A percentile compares a stretch with the other conserved stretches of the same genome.
Conservation (phyloP, 2,113 vertebrate genomes). For the Mormoops blainvillei region DNA sequence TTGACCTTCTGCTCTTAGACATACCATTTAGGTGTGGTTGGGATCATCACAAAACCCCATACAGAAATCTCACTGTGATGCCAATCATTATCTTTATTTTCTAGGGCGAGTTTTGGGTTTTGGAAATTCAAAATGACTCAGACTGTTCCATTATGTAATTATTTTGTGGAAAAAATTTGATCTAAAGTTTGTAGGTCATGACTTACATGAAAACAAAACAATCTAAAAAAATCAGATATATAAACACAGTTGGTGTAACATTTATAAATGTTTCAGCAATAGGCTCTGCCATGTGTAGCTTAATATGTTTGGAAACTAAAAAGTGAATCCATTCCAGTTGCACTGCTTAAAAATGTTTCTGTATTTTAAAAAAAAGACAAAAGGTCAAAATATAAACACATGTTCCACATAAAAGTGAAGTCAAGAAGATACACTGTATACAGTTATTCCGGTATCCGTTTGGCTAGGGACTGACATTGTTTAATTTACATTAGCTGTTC, state of each 20-base stretch:
- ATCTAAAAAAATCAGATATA: conserved; percentile 43
- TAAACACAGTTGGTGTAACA: conserved; percentile 71
- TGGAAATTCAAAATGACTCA: conserved; percentile 57
- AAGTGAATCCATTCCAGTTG: conserved; percentile 52
- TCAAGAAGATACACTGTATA: conserved; percentile 68
- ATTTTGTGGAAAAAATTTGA: conserved; percentile 68
- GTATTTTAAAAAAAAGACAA: conserved; percentile 43
- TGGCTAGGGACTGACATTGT: conserved; percentile 68
- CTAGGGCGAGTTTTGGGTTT: conserved; percentile 40
- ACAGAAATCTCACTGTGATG: background rate
- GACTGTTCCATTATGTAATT: conserved; percentile 54
- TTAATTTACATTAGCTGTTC: conserved; percentile 73
- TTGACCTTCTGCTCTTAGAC: background rate
- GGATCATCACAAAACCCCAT: background rate
- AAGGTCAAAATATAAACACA: conserved; percentile 73
- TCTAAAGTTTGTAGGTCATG: conserved; percentile 53
- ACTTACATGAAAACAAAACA: conserved; percentile 57
- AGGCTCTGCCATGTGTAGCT: conserved; percentile 38
- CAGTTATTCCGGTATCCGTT: conserved; percentile 62
- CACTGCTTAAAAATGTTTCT: conserved; percentile 57
- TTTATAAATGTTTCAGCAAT: conserved; percentile 57
- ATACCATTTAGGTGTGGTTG: background rate
- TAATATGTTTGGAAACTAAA: conserved; percentile 28
- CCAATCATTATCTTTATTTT: conserved; percentile 38
- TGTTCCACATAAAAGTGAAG: conserved; percentile 53